These are phyloP conservation scores for Paralichthys olivaceus DNA, from an alignment of 2,113 vertebrate genomes.

Conservation along the genomic window DNA sequence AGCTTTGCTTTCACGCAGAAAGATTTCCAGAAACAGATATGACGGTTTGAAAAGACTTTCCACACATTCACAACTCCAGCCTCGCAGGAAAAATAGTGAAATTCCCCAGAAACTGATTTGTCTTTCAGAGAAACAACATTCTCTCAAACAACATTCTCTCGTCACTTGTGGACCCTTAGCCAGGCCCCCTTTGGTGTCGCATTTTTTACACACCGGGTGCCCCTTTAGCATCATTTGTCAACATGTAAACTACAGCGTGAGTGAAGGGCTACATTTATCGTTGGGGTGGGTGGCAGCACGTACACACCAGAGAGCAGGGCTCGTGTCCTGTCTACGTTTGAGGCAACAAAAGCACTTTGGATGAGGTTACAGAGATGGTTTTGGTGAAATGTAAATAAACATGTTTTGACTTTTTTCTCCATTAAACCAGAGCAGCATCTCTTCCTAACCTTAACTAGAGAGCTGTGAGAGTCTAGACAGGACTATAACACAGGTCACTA, in stretches of 20 bases:
- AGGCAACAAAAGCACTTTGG: background rate
- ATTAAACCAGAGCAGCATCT: too few species aligned
- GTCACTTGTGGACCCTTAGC: too few species aligned
- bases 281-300: background rate
- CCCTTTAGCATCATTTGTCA: background rate
- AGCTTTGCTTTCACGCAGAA: background rate
- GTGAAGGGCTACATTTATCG: background rate
- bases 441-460: too few species aligned
- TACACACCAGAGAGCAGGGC: too few species aligned
- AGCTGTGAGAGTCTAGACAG: too few species aligned
- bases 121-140: background rate
- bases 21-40: background rate
- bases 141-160: too few species aligned
- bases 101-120: background rate
- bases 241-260: background rate
- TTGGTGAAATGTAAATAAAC: background rate
- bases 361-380: background rate
- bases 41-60: background rate
- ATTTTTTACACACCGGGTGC: background rate
- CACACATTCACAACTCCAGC: background rate
- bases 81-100: background rate
- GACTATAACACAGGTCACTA: too few species aligned
- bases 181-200: background rate
- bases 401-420: too few species aligned
- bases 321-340: too few species aligned